Conservation (phyloP, 2,113 vertebrate species). For the Cochlearius cochlearius region DNA sequence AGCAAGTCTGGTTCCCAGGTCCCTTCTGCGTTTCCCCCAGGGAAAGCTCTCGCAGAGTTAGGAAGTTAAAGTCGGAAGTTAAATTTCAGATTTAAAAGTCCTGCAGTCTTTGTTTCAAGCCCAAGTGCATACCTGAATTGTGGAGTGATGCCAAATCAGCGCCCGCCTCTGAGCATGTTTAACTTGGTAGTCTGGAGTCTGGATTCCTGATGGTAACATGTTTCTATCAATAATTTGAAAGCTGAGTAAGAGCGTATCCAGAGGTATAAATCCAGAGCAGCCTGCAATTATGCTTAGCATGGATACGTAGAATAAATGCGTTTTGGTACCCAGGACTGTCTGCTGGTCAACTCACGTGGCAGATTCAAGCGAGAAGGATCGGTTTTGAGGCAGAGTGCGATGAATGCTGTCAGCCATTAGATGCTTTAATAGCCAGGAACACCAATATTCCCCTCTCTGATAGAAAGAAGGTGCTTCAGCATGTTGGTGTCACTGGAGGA, state of each 20-base stretch:
- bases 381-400: not conserved
- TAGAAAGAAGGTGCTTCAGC: not conserved
- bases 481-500: accelerated
- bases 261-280: not conserved
- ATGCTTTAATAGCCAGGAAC: not conserved
- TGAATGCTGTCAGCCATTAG: not conserved
- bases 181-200: not conserved
- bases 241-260: not conserved
- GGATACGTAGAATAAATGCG: accelerated
- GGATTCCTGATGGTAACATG: not conserved
- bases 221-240: not conserved
- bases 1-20: accelerated
- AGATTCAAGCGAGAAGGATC: not conserved
- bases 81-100: not conserved
- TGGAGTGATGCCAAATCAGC: not conserved
- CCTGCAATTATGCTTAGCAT: not conserved
- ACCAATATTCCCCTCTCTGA: not conserved
- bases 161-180: not conserved
- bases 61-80: not conserved
- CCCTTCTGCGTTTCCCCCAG: not conserved
- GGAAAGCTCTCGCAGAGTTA: not conserved
- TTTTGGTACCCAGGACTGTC: not conserved
- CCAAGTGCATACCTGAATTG: not conserved
- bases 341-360: not conserved
- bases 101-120: not conserved